phyloP scores from a whole-genome alignment of 2,797 vertebrate genomes.

The Falco cherrug region DNA sequence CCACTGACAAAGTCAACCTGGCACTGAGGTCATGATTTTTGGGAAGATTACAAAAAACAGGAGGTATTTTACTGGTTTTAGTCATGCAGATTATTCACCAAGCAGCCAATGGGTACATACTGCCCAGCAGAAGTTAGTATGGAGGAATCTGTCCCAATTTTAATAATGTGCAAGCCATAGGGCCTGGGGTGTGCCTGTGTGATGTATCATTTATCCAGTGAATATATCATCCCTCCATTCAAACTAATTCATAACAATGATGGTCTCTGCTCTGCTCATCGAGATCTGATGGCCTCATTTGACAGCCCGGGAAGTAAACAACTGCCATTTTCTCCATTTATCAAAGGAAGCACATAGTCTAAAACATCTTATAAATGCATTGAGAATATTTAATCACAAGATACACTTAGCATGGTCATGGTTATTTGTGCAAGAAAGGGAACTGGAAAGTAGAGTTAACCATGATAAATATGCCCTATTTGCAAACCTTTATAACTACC shows the following conservation, averaged over 20 bases:
- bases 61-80: not conserved
- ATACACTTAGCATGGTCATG: not conserved
- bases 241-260: not conserved
- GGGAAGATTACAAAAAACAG: not conserved
- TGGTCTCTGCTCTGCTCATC: not conserved
- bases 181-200: not conserved
- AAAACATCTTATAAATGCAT: not conserved
- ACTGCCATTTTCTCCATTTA: not conserved
- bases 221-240: not conserved
- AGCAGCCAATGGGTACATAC: not conserved
- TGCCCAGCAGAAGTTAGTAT: not conserved
- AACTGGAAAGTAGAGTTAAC: conserved; percentile 65
- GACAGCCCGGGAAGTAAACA: not conserved
- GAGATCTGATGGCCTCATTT: not conserved
- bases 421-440: conserved; percentile 38
- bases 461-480: conserved; percentile 76
- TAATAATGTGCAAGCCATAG: not conserved
- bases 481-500: conserved; percentile 74
- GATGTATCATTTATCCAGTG: not conserved
- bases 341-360: not conserved
- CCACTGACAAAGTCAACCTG: conserved; percentile 2
- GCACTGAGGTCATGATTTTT: not conserved
- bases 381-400: conserved; percentile 34
- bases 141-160: not conserved
- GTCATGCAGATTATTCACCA: not conserved